Base-by-base conservation (phyloP, 2,113 vertebrate species). In the Oncorhynchus mykiss region DNA sequence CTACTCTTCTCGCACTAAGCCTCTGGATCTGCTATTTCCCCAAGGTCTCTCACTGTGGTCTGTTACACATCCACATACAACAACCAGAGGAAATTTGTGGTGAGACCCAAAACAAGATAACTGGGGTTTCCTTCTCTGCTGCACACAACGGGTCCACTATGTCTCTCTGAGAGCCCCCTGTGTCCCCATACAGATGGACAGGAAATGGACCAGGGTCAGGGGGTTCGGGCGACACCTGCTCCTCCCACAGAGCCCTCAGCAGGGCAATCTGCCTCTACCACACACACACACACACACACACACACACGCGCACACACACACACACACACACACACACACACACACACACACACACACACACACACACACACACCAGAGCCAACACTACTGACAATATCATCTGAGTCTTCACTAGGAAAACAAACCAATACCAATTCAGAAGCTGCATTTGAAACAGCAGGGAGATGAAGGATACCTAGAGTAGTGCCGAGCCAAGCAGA, bases 101-200 rank as follows among this genome's bases (percentile, higher is more conserved):
- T 16, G 8, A 29, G 65, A 67, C 3, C 65, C 65, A 67, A 59
- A 59, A 72, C 54, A 31, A 71, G 48, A 45, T 16, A 70, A n/a
- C 20, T 8, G 72, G 85, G 82, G 70, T 31, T 76, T 68, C 80
- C 75, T 72, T 71, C 77, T 87, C 85, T 87, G 85, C 86, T 84
- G 85, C 77, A 48, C 62, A 77, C 72, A 8, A 60, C 34, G 72
- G 72, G 66, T 85, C 78, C 84, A 78, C 79, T 90, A 86, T 88
- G 74, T 79, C 34, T 18, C 57, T 66, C 34, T 77, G 75, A 77
- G 80, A 89, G 75, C 51, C 86, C 83, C 75, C 62, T 77, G 78
- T 87, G 87, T 86, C 75, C 78, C 62, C 54, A 45, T 34, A 60
- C 88, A 87, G 88, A 88, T 87, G 87, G 87, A 85, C 88, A 84